Percentiles rank a stretch among this genome's conserved stretches.
Conservation (phyloP, 92 coral and sea anemone genomes). For the Porites cylindrica region DNA sequence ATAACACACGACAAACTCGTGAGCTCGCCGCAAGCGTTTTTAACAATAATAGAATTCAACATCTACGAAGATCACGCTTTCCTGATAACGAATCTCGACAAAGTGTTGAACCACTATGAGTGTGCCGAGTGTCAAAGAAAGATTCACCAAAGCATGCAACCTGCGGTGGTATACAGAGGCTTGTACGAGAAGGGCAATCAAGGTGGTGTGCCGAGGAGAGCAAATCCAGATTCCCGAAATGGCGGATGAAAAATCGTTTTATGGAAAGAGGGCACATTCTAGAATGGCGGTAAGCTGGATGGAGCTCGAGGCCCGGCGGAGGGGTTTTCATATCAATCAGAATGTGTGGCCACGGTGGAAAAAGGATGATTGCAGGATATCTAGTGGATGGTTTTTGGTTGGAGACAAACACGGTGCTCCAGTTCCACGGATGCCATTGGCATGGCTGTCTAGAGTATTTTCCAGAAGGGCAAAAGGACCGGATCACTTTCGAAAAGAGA, state of each 20-base stretch:
- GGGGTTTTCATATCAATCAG: neutral
- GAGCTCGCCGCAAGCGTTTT: no score
- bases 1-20: neutral
- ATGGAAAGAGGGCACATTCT: no score
- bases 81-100: no score
- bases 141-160: no score
- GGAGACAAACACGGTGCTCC: neutral
- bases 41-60: neutral
- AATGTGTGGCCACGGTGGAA: constrained; percentile 40
- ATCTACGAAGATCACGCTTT: no score
- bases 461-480: no score
- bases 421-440: constrained; percentile 39
- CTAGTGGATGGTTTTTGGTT: neutral
- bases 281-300: neutral
- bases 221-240: neutral
- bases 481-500: neutral
- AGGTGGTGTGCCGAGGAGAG: constrained; percentile 7
- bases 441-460: constrained; percentile 29
- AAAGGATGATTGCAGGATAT: neutral
- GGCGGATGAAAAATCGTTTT: neutral
- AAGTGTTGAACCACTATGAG: no score
- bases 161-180: neutral
- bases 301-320: neutral
- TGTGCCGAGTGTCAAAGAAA: no score
- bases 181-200: constrained; percentile 8